Percentiles rank a stretch among this genome's conserved stretches.
phyloP scores from a whole-genome alignment of 1,140 invertebrate species.

The Bombyx mandarina region DNA sequence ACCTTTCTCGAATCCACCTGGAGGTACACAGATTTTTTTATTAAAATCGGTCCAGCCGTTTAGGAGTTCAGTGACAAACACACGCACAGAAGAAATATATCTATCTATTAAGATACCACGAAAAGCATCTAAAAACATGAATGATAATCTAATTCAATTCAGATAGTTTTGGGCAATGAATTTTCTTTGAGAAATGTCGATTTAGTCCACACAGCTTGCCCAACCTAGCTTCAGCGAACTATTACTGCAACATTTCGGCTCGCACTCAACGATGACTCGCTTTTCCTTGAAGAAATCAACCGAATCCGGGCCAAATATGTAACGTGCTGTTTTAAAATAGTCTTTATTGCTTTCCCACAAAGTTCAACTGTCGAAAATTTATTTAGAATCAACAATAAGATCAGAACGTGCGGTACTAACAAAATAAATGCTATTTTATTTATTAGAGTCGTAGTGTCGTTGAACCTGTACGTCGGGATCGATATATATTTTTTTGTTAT shows the following conservation, averaged over 20 bases:
- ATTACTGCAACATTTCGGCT: conserved; percentile 19
- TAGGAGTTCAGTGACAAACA: too few species aligned
- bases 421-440: conserved; percentile 34
- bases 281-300: conserved; percentile 38
- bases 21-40: too few species aligned
- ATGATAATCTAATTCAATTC: too few species aligned
- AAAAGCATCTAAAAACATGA: too few species aligned
- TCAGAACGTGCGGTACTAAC: conserved; percentile 30
- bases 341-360: conserved; percentile 18
- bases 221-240: conserved; percentile 13
- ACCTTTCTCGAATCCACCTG: too few species aligned
- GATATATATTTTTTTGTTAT: conserved; percentile 20
- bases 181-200: conserved; percentile 10
- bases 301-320: conserved; percentile 36
- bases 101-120: too few species aligned
- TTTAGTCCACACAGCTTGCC: conserved; percentile 15
- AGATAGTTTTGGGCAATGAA: too few species aligned
- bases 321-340: conserved; percentile 17
- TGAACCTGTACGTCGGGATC: conserved; percentile 25
- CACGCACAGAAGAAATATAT: too few species aligned
- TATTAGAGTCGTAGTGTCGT: conserved; percentile 34
- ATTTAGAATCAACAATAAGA: conserved; percentile 30
- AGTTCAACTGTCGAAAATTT: conserved; percentile 13
- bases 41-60: too few species aligned
- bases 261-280: conserved; percentile 20